Evolutionary conservation across 2,888 invertebrate genomes (phyloP).

Genomic region (Dasypolia templi): DNA sequence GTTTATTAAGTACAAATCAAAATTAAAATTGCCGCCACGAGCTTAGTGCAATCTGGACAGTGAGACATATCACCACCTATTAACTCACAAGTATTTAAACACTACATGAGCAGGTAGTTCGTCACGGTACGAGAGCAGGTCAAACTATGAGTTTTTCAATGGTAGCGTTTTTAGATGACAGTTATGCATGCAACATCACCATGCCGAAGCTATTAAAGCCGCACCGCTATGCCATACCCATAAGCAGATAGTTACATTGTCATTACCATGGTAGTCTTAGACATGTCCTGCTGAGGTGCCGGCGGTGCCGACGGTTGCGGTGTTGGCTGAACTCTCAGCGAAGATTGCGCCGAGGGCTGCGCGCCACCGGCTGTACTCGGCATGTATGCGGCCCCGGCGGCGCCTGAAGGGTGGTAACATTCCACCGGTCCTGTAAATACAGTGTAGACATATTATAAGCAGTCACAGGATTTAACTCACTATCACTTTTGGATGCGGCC

Average conservation of each 20-base stretch:
- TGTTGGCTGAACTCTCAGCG: conserved; percentile 81
- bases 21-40: not conserved
- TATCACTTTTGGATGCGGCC: not conserved
- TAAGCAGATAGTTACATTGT: conserved; percentile 6
- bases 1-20: not conserved
- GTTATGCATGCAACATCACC: not conserved
- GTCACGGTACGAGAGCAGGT: not conserved
- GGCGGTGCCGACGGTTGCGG: conserved; percentile 85
- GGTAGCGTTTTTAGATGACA: not conserved
- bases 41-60: not conserved
- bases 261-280: conserved; percentile 84
- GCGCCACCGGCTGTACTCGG: conserved; percentile 78
- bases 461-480: not conserved
- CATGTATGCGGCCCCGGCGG: conserved; percentile 82
- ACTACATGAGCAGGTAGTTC: not conserved
- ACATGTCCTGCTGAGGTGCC: conserved; percentile 85
- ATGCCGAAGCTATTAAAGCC: not conserved
- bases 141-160: not conserved
- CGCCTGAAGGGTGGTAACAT: conserved; percentile 84
- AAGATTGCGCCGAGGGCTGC: conserved; percentile 77
- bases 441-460: conserved; percentile 15
- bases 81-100: not conserved
- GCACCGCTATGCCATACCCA: not conserved
- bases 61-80: not conserved
- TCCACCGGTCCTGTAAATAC: conserved; percentile 83